A percentile compares a stretch with the other conserved stretches of the same genome.
These are phyloP conservation scores for Arnoldichthys spilopterus DNA, from an alignment of 2,797 vertebrate species.

Conservation along the genomic window DNA sequence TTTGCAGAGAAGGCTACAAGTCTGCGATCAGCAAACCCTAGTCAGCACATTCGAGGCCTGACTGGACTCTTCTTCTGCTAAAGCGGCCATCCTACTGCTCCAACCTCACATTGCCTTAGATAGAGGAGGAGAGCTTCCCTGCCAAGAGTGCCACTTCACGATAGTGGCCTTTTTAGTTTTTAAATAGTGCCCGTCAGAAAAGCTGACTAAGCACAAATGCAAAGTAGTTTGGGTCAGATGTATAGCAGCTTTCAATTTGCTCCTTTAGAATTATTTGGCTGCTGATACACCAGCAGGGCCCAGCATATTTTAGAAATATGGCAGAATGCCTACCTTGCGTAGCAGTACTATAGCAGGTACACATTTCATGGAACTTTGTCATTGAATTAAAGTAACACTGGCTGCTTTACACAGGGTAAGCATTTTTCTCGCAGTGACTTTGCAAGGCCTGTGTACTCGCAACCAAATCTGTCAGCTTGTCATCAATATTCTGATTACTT, in stretches of 20 bases:
- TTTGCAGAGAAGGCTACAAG: constrained; percentile 60
- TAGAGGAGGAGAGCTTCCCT: constrained; percentile 18
- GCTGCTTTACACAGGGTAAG: constrained; percentile 3
- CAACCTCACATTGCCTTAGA: constrained; percentile 20
- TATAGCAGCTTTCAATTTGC: constrained; percentile 16
- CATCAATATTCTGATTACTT: constrained; percentile 22
- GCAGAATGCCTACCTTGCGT: constrained; percentile 8
- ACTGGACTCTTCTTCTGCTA: constrained; percentile 45
- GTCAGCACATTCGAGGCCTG: constrained; percentile 61
- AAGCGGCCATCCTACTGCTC: constrained; percentile 10
- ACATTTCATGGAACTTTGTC: constrained; percentile 7
- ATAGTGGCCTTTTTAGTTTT: constrained; percentile 40
- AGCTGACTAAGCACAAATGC: constrained; percentile 36
- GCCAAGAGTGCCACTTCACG: constrained; percentile 39
- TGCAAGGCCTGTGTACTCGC: not conserved
- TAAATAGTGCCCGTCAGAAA: constrained; percentile 37
- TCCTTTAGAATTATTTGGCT: constrained; percentile 37
- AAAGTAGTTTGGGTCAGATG: constrained; percentile 18
- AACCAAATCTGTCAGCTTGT: constrained; percentile 15
- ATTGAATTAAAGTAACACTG: constrained; percentile 15
- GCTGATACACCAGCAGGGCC: constrained; percentile 18
- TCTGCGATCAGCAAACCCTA: constrained; percentile 49
- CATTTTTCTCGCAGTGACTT: constrained; percentile 18
- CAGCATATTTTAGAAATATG: constrained; percentile 11
- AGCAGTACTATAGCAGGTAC: constrained; percentile 11